Evolutionary conservation across 92 coral and sea anemone species (phyloP), one percentile per base, ranked within the genome.

Genomic region (Palythoa grandiflora): DNA sequence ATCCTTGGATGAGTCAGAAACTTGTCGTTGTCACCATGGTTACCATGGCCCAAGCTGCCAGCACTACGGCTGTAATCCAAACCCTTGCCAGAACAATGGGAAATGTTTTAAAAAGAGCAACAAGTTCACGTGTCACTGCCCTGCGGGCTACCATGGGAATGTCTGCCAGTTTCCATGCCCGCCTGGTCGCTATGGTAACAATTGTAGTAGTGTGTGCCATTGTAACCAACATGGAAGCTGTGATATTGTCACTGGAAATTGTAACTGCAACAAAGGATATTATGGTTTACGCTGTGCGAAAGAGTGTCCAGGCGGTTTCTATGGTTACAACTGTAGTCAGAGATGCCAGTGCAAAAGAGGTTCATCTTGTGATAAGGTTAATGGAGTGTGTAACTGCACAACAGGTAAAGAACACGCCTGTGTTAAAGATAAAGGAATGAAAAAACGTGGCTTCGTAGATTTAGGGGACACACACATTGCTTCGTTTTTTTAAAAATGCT

Each of bases 21-120:
- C 94, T 16, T 97, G 99, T 77, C 93, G 91, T 66, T 97, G 99
- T 78, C 73, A 75, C 61, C 81, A 20, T 36, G 98, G 98, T 73
- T 96, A 91, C 93, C 99, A 97, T 89, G 99, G 99, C 16, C 90
- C 92, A 75, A 95, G 99, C 75, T 97, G 99, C 83, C 92, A 95
- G 80, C 97, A 97, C 83, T 87, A 73, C 44, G 98, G 99, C 28
- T 97, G 99, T 75, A 78, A 80, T 19, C 95, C 98, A 9, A 95
- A 94, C 89, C 99, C 99, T 6, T 97, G 99, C 63, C 84, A 77
- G 21, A 96, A 97, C 84, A 87, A 88, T 2, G 99, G 97, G 51
- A 89, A 75, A n/a, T 97, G 97, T 51, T 68, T 53, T 9, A 89
- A 95, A 60, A 38, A 28, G 48, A 48, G 79, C 59, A 72, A 68